Evolutionary conservation across 2,888 invertebrate species (phyloP).

Genomic region (Subacronicta megacephala): DNA sequence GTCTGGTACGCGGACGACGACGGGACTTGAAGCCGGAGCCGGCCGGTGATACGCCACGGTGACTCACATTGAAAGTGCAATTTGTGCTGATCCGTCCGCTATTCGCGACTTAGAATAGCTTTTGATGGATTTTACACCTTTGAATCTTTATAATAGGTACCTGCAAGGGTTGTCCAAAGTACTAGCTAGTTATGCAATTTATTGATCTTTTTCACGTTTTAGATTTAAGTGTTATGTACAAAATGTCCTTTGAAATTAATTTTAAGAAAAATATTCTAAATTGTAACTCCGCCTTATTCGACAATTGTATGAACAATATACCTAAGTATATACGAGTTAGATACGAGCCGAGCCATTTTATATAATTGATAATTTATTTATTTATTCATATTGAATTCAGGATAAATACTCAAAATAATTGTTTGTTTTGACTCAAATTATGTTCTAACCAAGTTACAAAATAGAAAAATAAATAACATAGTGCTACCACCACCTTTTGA

Average conservation of each 20-base stretch:
- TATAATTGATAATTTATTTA: too few species aligned
- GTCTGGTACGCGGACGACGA: constrained; percentile 56
- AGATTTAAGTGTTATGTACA: constrained; percentile 48
- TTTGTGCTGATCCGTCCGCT: constrained; percentile 69
- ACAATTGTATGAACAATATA: background rate
- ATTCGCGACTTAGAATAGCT: constrained; percentile 57
- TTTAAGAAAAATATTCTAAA: constrained; percentile 39
- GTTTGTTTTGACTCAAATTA: too few species aligned
- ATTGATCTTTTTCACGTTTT: constrained; percentile 33
- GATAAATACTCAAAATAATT: too few species aligned
- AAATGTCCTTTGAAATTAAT: constrained; percentile 18
- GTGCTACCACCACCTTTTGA: too few species aligned
- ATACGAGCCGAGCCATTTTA: too few species aligned
- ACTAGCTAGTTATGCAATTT: constrained; percentile 11
- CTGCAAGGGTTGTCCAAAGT: constrained; percentile 18
- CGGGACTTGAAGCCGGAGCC: constrained; percentile 58
- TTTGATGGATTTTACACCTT: constrained; percentile 66
- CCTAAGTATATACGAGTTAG: too few species aligned
- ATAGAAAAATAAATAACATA: too few species aligned
- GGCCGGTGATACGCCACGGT: background rate
- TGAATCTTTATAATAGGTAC: constrained; percentile 28
- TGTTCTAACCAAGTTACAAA: too few species aligned
- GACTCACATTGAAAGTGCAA: constrained; percentile 59
- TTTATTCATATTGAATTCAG: too few species aligned
- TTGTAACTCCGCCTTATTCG: constrained; percentile 26